Evolutionary conservation across 2,888 invertebrate species (phyloP).

Genomic region (Anoplius nigerrimus): DNA sequence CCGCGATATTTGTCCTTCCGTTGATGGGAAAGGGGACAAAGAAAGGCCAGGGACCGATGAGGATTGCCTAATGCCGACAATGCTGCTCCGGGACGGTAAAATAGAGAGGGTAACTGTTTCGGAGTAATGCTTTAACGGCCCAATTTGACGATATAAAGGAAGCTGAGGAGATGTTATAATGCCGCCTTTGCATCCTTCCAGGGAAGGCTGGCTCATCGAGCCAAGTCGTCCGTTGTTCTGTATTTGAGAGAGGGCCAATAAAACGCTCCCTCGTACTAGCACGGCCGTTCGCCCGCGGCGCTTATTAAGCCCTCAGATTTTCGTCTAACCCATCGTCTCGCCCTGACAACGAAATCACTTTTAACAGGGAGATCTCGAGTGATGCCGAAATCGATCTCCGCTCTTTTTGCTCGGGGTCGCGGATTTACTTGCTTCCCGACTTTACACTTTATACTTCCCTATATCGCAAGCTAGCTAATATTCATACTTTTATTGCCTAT

Average conservation of each 20-base stretch:
- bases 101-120: slow-evolving; percentile 40
- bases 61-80: slow-evolving; percentile 36
- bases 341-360: slow-evolving; percentile 58
- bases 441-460: neutral
- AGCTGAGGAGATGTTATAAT: slow-evolving; percentile 42
- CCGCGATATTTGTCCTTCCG: no score
- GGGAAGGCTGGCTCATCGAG: slow-evolving; percentile 32
- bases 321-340: slow-evolving; percentile 54
- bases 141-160: slow-evolving; percentile 68
- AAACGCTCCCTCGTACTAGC: slow-evolving; percentile 48
- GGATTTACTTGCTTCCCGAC: neutral
- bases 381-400: neutral
- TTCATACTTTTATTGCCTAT: no score
- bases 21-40: no score
- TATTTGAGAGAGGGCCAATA: slow-evolving; percentile 51
- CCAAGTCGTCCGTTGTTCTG: slow-evolving; percentile 36
- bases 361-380: slow-evolving; percentile 32
- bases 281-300: slow-evolving; percentile 45
- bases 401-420: neutral
- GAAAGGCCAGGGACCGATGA: neutral
- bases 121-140: slow-evolving; percentile 69
- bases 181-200: slow-evolving; percentile 52
- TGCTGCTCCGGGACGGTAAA: slow-evolving; percentile 46
- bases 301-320: slow-evolving; percentile 54
- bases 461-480: no score